Evolutionary conservation across 2,888 invertebrate genomes (phyloP).

Genomic region (Terebella lapidaria): DNA sequence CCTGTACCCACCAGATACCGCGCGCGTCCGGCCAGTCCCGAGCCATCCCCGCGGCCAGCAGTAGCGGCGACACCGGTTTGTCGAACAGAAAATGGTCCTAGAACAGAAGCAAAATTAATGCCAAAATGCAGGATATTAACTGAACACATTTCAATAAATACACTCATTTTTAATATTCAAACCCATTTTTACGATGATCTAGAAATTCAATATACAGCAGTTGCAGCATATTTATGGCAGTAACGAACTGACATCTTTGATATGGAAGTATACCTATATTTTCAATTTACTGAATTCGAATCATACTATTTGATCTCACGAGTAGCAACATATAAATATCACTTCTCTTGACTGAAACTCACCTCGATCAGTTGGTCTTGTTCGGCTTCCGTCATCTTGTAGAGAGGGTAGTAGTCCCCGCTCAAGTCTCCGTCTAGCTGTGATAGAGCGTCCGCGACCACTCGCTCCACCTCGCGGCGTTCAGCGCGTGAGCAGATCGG

Average conservation of each 20-base stretch:
- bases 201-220: no score
- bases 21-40: slow-evolving; percentile 80
- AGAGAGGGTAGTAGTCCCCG: slow-evolving; percentile 29
- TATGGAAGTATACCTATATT: no score
- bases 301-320: no score
- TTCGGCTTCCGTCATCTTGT: slow-evolving; percentile 25
- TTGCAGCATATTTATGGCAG: no score
- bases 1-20: slow-evolving; percentile 57
- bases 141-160: no score
- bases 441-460: slow-evolving; percentile 23
- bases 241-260: no score
- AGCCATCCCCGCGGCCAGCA: slow-evolving; percentile 26
- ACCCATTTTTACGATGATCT: no score
- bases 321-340: no score
- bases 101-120: slow-evolving; percentile 18
- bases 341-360: no score
- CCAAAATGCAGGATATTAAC: no score
- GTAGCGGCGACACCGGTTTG: slow-evolving; percentile 22
- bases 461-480: slow-evolving; percentile 28
- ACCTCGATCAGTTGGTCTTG: slow-evolving; percentile 25
- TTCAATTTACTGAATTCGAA: no score
- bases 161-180: no score
- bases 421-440: slow-evolving; percentile 23
- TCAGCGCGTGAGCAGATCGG: slow-evolving; percentile 29
- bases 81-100: slow-evolving; percentile 34